Conservation (phyloP, 2,888 invertebrate genomes). For the Meloe dianella region DNA sequence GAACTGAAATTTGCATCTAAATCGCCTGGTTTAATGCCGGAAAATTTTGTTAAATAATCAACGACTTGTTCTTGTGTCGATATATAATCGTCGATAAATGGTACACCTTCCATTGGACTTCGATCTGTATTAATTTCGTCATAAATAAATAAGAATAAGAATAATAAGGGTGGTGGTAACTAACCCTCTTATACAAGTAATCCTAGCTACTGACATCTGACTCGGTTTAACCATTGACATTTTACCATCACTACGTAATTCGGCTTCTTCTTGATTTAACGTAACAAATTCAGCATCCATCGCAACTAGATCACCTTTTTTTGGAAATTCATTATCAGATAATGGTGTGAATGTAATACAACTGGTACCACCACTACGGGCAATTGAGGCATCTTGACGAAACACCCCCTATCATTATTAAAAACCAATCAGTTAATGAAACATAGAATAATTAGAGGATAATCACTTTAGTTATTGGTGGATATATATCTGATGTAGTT, state of each 20-base stretch:
- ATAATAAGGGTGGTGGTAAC: no score
- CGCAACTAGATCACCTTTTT: conserved; percentile 76
- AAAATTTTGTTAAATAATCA: conserved; percentile 88
- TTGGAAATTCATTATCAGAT: conserved; percentile 69
- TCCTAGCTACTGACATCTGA: conserved; percentile 85
- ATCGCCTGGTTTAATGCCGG: conserved; percentile 88
- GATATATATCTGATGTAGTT: conserved; percentile 45
- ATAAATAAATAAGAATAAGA: no score
- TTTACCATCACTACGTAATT: conserved; percentile 84
- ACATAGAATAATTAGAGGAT: no score
- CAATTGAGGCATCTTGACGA: conserved; percentile 68
- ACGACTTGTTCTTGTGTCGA: conserved; percentile 87
- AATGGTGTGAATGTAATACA: conserved; percentile 73
- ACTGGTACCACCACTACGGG: conserved; percentile 63
- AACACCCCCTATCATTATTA: conserved; percentile 63
- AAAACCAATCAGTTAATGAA: no score
- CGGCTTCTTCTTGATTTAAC: conserved; percentile 86
- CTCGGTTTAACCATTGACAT: conserved; percentile 86
- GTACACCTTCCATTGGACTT: conserved; percentile 75
- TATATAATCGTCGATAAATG: conserved; percentile 91
- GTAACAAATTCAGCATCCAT: conserved; percentile 94
- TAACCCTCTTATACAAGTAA: conserved; percentile 85
- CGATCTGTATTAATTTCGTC: conserved; percentile 61
- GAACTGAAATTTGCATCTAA: conserved; percentile 83
- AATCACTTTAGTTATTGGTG: conserved; percentile 50